Base-by-base conservation (phyloP, 1,140 invertebrate species). In the Globodera ellingtonae region DNA sequence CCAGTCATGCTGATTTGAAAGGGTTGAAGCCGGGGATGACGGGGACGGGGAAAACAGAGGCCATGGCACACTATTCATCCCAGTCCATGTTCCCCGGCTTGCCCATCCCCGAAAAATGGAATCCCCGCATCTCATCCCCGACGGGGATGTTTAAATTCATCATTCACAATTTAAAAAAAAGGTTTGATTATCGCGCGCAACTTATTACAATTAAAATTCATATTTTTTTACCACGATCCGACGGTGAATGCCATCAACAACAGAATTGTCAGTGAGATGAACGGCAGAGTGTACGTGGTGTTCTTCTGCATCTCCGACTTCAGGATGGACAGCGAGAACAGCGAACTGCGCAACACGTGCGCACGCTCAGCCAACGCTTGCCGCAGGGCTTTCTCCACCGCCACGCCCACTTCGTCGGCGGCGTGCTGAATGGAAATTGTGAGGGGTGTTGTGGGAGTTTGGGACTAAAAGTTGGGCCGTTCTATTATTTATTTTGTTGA, bases 281-380 rank as follows among this genome's bases (percentile, higher is more conserved):
- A 88, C 6, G 88, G 88, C 24, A 88, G 73, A 18, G 88, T 89
- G 73, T 88, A 88, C 21, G 88, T 88, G 10, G 87, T 87, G 78
- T 88, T 88, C 75, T 88, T 88, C 59, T 83, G 79, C 86, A 88
- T 88, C 81, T 88, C 87, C 44, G 84, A 78, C 75, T 89, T 89
- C 72, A 88, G 72, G 73, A 88, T 88, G n/a, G 83, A 79, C 35
- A 88, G 75, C 62, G 80, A 83, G 69, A 88, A 88, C 74, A 88
- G 82, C 18, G 87, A 81, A 21, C 78, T 79, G n/a, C 83, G 81
- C 13, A 89, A 75, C 18, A 79, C 71, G 15, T 75, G 59, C 13
- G 46, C 50, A 66, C 74, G 67, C 44, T 84, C 76, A 9, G 78
- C 84, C 4, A 88, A 74, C 10, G 86, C 72, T 50, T 74, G 74